Conservation (phyloP, 2,797 vertebrate species). For the Cryptoprocta ferox region DNA sequence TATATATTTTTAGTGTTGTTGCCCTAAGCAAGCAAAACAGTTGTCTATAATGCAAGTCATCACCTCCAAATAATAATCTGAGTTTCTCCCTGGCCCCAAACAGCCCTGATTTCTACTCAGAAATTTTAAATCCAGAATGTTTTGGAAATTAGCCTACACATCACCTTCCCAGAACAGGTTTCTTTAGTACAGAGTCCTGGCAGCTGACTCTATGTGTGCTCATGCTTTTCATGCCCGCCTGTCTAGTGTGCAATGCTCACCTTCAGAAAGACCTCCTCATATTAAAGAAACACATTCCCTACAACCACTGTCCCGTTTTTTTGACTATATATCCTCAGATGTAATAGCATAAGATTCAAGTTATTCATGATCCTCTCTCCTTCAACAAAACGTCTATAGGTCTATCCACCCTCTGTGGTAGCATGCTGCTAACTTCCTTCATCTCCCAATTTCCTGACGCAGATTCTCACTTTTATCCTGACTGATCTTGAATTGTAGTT, state of each 20-base stretch:
- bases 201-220: not conserved
- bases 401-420: not conserved
- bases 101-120: not conserved
- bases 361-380: not conserved
- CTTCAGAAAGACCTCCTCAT: not conserved
- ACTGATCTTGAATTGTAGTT: not conserved
- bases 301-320: not conserved
- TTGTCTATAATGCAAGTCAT: not conserved
- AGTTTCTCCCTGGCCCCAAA: not conserved
- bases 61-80: not conserved
- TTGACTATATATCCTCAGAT: not conserved
- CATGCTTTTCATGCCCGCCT: not conserved
- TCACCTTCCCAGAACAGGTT: not conserved
- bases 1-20: not conserved
- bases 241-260: not conserved
- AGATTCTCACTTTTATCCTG: not conserved
- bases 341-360: not conserved
- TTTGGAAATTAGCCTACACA: not conserved
- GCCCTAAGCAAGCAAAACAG: not conserved
- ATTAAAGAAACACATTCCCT: too few relatives aligned
- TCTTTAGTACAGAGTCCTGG: not conserved
- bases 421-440: not conserved
- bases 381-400: not conserved
- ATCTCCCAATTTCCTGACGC: not conserved
- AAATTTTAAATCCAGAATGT: not conserved